Evolutionary conservation across 2,888 invertebrate genomes (phyloP), one percentile per base, ranked within the genome.

Genomic region (Cordylochernes scorpioides): DNA sequence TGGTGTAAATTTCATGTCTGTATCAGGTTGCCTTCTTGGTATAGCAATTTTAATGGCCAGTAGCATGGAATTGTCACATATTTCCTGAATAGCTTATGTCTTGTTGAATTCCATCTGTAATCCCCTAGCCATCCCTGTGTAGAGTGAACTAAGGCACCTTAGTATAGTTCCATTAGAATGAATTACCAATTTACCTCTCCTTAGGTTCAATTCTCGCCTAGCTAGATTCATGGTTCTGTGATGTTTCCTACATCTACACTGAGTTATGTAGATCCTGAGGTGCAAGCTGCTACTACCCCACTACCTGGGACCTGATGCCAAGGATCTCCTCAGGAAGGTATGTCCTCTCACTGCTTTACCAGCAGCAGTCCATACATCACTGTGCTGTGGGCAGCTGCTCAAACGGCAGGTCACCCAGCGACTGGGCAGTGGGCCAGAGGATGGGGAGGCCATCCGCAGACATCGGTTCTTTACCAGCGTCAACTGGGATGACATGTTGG

Each of bases 391-490:
- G 7, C 29, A 55, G 55, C 43, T 63, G 30, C 46, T 62, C 37
- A 57, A 66, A 58, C 60, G 70, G 42, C 66, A 68, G 52, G 66
- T 67, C 34, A 65, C 66, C 24, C 75, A 80, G 49, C 66, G 97
- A 45, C 58, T 99, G 34, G 97, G 97, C 6, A 69, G 73, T 26
- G 72, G 72, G 6, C 62, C 67, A 1, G 84, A 84, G 45, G 61
- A 63, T 45, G 86, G 86, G 0, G 67, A 69, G 28, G 75, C 80
- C 14, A 80, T 99, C 30, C 74, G 78, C 47, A 63, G 63, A 22
- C 97, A 99, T 57, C 65, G 70, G 34, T 99, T 94, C 60, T 99
- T 99, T 58, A 74, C 75, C 49, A 71, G 75, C 49, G 74, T 84
- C 36, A 72, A 72, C 51, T 99, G 97, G 97, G 70, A 73, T 38